phyloP scores from a whole-genome alignment of 2,797 vertebrate species.

The Heterohyrax brucei region DNA sequence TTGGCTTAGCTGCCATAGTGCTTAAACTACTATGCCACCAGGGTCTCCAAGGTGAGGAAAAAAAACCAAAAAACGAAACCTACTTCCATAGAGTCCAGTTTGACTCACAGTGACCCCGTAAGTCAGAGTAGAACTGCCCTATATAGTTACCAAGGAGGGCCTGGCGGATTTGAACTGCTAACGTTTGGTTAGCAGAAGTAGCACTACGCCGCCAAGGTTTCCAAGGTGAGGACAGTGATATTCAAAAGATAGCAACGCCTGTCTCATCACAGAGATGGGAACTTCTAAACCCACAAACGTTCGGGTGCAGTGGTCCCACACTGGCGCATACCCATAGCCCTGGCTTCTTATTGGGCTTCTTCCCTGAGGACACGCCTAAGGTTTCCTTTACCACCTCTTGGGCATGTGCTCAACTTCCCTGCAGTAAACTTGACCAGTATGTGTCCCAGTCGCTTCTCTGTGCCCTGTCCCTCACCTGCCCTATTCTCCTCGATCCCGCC shows the following conservation, averaged over 20 bases:
- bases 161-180: too few relatives aligned
- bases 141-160: too few relatives aligned
- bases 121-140: too few relatives aligned
- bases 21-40: too few relatives aligned
- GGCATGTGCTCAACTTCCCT: neutral
- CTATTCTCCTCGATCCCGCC: rapidly evolving
- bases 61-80: too few relatives aligned
- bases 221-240: neutral
- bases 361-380: rapidly evolving
- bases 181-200: too few relatives aligned
- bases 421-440: too few relatives aligned
- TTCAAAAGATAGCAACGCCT: neutral
- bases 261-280: rapidly evolving
- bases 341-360: rapidly evolving
- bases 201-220: too few relatives aligned
- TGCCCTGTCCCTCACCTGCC: rapidly evolving
- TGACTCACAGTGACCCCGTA: too few relatives aligned
- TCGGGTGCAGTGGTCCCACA: neutral
- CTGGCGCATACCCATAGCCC: rapidly evolving
- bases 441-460: rapidly evolving
- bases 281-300: rapidly evolving
- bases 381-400: rapidly evolving
- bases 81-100: too few relatives aligned
- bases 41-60: too few relatives aligned
- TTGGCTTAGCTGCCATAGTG: too few relatives aligned